Evolutionary conservation across 2,888 invertebrate genomes (phyloP).

Genomic region (Zhengitettix transpicula): DNA sequence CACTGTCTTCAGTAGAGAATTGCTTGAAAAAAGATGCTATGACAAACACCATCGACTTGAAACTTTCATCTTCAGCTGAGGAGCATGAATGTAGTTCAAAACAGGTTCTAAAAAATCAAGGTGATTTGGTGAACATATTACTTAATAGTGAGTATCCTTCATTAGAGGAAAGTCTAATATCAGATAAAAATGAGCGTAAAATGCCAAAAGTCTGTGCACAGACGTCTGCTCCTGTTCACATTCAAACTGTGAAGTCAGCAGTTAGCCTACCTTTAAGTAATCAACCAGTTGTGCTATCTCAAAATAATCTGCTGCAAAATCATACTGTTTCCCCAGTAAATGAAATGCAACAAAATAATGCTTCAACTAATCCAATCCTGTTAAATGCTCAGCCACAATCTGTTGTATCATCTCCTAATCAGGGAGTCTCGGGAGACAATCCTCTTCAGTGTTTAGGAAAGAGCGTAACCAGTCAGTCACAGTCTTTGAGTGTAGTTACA

Average conservation of each 20-base stretch:
- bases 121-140: not conserved
- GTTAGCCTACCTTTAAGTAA: not conserved
- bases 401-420: not conserved
- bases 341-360: too few species aligned
- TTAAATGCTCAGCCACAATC: not conserved
- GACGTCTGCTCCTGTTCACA: not conserved
- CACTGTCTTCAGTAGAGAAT: not conserved
- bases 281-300: not conserved
- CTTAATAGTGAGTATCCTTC: constrained; percentile 7
- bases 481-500: not conserved
- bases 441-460: not conserved
- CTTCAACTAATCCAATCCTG: not conserved
- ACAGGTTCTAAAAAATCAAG: not conserved
- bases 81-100: not conserved
- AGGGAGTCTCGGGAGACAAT: not conserved
- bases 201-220: not conserved
- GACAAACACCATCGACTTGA: constrained; percentile 12
- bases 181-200: constrained; percentile 4
- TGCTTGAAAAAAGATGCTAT: constrained; percentile 15
- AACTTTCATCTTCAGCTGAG: constrained; percentile 2
- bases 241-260: not conserved
- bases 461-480: not conserved
- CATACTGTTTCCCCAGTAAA: too few species aligned
- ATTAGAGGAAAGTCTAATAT: constrained; percentile 7
- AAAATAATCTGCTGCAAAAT: not conserved